phyloP scores from a whole-genome alignment of 2,113 vertebrate species.

The Sclerurus mexicanus region DNA sequence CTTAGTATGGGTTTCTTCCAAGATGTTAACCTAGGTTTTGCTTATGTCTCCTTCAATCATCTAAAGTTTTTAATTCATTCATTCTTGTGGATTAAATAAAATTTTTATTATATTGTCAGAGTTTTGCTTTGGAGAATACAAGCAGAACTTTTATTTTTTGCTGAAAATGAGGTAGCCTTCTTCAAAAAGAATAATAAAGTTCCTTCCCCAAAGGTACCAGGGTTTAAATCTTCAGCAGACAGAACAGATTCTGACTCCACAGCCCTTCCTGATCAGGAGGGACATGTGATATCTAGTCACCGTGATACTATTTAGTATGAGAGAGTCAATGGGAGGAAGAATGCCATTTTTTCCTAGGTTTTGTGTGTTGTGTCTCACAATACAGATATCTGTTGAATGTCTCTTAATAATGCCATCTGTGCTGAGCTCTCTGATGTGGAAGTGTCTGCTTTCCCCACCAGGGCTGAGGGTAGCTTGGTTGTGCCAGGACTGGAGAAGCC shows the following conservation, averaged over 20 bases:
- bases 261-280: not conserved
- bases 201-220: not conserved
- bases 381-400: not conserved
- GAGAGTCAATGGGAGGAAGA: not conserved
- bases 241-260: not conserved
- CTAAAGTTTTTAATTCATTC: not conserved
- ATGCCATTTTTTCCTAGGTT: not conserved
- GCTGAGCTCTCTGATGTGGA: not conserved
- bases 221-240: not conserved
- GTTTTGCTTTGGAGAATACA: not conserved
- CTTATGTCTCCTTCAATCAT: not conserved
- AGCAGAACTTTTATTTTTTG: not conserved
- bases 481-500: not conserved
- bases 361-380: not conserved
- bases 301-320: not conserved
- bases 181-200: not conserved
- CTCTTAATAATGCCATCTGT: accelerated
- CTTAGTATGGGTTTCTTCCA: not conserved
- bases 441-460: not conserved
- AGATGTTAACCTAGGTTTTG: not conserved
- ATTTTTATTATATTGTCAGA: not conserved
- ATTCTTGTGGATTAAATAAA: not conserved
- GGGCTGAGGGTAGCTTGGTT: accelerated
- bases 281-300: not conserved
- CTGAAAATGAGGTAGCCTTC: not conserved